Base-by-base conservation (phyloP, 2,113 vertebrate species). In the Platanista minor region DNA sequence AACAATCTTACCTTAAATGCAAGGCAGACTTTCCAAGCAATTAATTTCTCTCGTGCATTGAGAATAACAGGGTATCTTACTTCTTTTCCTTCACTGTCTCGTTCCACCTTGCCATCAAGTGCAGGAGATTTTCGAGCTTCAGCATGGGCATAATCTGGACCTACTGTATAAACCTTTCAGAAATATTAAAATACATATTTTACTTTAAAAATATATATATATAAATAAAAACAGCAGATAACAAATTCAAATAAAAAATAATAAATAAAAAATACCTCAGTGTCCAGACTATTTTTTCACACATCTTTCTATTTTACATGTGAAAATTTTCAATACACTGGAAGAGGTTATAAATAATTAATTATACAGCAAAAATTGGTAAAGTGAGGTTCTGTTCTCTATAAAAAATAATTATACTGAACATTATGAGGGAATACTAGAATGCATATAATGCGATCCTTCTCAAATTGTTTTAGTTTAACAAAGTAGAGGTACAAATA, bases 1-100 rank as follows among this genome's bases (percentile, higher is more conserved):
- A 95, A 89, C 67, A 80, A 80, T 77, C 90, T 98, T 98, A 99
- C 99, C 99, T 99, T 99, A 98, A 99, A 99, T 66, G 99, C 99
- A 90, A 99, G 99, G 96, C 99, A 99, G 77, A 99, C 99, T 99
- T 99, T 99, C 99, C 99, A 99, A 82, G 99, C 99, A 94, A 99
- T 99, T 97, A 99, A 98, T 96, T 99, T 99, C 97, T 99, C 99
- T 92, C 99, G 98, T 91, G 99, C 99, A 91, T 99, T 99, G 80
- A 99, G 98, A 92, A 99, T 99, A 86, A 99, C 99, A 57, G 99
- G 99, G 83, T 99, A 99, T 14, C 99, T 98, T 23, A 99, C 99
- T 99, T 99, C 99, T 95, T 99, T 99, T 83, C 99, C 99, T 98
- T 99, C 99, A 61, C 99, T 99, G 72, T 99, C 99, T 83, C 99